phyloP scores from a whole-genome alignment of 2,113 vertebrate species.

The Oncorhynchus nerka region DNA sequence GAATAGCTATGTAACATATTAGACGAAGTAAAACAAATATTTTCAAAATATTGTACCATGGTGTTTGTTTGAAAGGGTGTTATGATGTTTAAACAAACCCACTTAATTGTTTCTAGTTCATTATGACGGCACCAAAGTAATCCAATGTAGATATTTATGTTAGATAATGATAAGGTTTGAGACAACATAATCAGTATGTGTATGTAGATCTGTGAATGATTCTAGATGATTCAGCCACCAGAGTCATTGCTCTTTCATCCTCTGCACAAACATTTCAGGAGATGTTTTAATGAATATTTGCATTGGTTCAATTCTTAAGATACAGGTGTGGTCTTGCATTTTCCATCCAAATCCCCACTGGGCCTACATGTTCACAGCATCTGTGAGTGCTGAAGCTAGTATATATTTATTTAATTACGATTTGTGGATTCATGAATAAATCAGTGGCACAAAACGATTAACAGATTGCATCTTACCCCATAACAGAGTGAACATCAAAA shows the following conservation, averaged over 20 bases:
- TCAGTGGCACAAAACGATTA: slow-evolving; percentile 28
- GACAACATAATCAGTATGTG: neutral
- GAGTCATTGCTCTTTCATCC: neutral
- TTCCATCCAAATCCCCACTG: slow-evolving; percentile 7
- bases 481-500: slow-evolving; percentile 18
- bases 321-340: slow-evolving; percentile 3
- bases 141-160: no score
- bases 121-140: no score
- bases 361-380: neutral
- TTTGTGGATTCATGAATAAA: slow-evolving; percentile 23
- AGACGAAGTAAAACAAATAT: no score
- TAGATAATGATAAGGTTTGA: neutral
- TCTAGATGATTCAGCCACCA: neutral
- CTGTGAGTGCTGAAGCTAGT: neutral
- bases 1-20: no score
- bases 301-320: neutral
- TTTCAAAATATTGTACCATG: no score
- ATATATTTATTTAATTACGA: slow-evolving; percentile 16
- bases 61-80: no score
- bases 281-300: neutral
- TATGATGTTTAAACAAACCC: no score
- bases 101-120: no score
- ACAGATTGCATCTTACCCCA: slow-evolving; percentile 10
- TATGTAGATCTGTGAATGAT: neutral
- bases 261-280: neutral